These are phyloP conservation scores for Hafferia zeledoni DNA, from an alignment of 2,797 vertebrate genomes.

Conservation along the genomic window DNA sequence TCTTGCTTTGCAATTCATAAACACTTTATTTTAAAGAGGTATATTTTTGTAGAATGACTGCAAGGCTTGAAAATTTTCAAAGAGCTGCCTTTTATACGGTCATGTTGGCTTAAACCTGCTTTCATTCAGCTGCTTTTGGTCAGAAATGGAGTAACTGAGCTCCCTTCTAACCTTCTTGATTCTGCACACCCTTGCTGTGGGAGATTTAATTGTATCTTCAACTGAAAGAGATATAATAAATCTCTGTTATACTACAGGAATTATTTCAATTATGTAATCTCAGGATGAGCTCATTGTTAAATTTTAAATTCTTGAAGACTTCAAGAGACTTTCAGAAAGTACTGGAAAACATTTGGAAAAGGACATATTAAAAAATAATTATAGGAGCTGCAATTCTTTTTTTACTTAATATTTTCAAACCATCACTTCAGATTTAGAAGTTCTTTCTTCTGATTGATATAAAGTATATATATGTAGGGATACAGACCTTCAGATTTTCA, in stretches of 20 bases:
- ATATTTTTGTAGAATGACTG: neutral
- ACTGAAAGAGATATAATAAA: neutral
- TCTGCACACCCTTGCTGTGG: neutral
- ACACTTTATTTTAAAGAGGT: neutral
- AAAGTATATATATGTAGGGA: neutral
- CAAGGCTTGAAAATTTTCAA: neutral
- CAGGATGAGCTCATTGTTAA: neutral
- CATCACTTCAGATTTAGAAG: neutral
- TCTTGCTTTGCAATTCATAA: slow-evolving; percentile 2
- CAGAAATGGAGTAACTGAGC: neutral
- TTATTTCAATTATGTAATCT: neutral
- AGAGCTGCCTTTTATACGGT: neutral
- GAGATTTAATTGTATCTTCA: neutral
- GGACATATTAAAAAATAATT: neutral
- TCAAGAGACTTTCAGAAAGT: neutral
- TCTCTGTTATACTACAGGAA: neutral
- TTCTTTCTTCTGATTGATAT: neutral
- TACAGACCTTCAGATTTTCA: neutral
- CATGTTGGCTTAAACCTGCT: neutral
- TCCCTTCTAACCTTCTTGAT: neutral
- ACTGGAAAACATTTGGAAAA: neutral
- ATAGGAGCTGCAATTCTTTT: neutral
- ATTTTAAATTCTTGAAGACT: neutral
- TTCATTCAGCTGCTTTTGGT: neutral
- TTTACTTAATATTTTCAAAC: neutral